Conservation (phyloP, 2,888 invertebrate species). For the Phalera bucephala region DNA sequence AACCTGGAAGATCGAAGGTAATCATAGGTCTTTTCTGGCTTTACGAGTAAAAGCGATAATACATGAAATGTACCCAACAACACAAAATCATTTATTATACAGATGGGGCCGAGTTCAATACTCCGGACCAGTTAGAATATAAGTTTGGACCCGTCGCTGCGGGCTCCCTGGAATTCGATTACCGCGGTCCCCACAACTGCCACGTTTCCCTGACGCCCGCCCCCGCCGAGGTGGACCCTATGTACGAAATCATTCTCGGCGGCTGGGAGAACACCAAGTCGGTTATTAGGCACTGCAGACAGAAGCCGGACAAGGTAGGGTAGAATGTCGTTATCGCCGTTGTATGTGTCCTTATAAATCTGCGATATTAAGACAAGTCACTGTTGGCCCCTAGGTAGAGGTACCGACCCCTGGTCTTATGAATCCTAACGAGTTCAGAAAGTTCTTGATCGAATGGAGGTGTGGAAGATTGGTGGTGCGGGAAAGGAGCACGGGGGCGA, state of each 20-base stretch:
- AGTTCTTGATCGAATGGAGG: conserved; percentile 82
- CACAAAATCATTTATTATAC: conserved; percentile 57
- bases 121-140: conserved; percentile 83
- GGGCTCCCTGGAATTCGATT: conserved; percentile 81
- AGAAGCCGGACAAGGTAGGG: conserved; percentile 85
- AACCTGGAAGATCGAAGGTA: conserved; percentile 92
- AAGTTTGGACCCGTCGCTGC: conserved; percentile 80
- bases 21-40: conserved; percentile 9
- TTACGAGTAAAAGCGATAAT: conserved; percentile 66
- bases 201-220: conserved; percentile 83
- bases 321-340: conserved; percentile 39
- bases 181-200: conserved; percentile 85
- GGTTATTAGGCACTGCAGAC: conserved; percentile 84
- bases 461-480: conserved; percentile 79
- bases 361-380: conserved; percentile 11
- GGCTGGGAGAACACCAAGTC: conserved; percentile 87
- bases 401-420: conserved; percentile 83
- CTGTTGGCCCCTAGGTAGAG: conserved; percentile 72
- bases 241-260: conserved; percentile 87
- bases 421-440: conserved; percentile 79
- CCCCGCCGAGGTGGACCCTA: conserved; percentile 82
- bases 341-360: conserved; percentile 22
- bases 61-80: conserved; percentile 77
- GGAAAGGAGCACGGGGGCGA: conserved; percentile 69
- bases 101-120: conserved; percentile 81